A percentile compares a stretch with the other conserved stretches of the same genome.
Conservation (phyloP, 2,888 invertebrate species). For the Cheilosia soror region DNA sequence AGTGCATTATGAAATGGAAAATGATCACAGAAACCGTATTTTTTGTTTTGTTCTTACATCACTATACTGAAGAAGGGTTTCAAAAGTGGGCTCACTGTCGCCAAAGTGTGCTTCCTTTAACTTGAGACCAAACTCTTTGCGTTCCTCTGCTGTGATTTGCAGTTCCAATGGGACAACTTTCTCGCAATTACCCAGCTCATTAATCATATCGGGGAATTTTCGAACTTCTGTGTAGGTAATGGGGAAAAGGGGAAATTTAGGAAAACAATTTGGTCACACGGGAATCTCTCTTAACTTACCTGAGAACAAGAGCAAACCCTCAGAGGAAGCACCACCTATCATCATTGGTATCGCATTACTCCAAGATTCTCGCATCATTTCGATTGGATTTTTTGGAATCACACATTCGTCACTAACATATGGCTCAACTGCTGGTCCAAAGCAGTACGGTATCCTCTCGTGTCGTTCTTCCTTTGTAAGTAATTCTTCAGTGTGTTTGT, state of each 20-base stretch:
- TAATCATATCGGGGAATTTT: constrained; percentile 80
- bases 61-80: constrained; percentile 82
- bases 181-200: constrained; percentile 80
- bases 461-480: constrained; percentile 81
- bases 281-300: constrained; percentile 45
- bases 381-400: constrained; percentile 80
- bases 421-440: constrained; percentile 82
- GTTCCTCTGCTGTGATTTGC: constrained; percentile 78
- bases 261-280: not conserved
- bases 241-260: not conserved
- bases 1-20: no score
- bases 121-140: constrained; percentile 81
- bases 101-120: constrained; percentile 84
- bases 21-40: not conserved
- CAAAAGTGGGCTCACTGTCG: constrained; percentile 81
- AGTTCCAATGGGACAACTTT: constrained; percentile 81
- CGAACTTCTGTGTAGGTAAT: constrained; percentile 77
- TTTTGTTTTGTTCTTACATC: constrained; percentile 80
- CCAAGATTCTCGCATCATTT: constrained; percentile 82
- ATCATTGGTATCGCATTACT: constrained; percentile 82
- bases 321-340: constrained; percentile 82
- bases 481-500: constrained; percentile 81
- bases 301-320: constrained; percentile 81
- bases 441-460: constrained; percentile 80
- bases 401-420: constrained; percentile 81